Conservation (phyloP, 2,113 vertebrate species). For the Psittacula cyanocephala region DNA sequence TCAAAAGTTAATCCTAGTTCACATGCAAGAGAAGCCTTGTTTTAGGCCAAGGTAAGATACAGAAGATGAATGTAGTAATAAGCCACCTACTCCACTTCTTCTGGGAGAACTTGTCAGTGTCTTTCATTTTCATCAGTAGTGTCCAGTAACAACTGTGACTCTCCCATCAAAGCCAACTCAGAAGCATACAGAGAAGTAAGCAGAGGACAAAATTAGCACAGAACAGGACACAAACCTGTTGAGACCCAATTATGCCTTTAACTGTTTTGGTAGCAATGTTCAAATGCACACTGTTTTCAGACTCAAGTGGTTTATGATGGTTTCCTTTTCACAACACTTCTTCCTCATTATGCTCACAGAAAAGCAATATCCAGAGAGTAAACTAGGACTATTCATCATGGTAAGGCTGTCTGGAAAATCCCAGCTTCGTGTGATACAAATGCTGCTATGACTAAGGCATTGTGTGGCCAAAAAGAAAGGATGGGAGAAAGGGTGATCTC, state of each 20-base stretch:
- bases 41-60: background rate
- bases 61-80: background rate
- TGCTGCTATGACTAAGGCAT: background rate
- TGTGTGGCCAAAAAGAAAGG: background rate
- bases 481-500: background rate
- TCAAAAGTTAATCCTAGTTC: background rate
- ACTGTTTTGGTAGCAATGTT: background rate
- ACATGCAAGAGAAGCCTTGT: background rate
- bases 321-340: background rate
- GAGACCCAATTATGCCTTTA: background rate
- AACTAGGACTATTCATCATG: background rate
- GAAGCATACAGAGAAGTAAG: background rate
- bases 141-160: background rate
- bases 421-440: background rate
- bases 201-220: background rate
- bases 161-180: background rate
- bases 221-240: background rate
- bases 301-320: background rate
- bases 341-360: background rate
- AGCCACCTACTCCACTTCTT: background rate
- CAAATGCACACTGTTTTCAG: background rate
- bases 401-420: background rate
- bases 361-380: background rate
- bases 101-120: background rate
- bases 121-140: background rate